Evolutionary conservation across 2,113 vertebrate genomes (phyloP).

Genomic region (Petrocephalus microphthalmus): DNA sequence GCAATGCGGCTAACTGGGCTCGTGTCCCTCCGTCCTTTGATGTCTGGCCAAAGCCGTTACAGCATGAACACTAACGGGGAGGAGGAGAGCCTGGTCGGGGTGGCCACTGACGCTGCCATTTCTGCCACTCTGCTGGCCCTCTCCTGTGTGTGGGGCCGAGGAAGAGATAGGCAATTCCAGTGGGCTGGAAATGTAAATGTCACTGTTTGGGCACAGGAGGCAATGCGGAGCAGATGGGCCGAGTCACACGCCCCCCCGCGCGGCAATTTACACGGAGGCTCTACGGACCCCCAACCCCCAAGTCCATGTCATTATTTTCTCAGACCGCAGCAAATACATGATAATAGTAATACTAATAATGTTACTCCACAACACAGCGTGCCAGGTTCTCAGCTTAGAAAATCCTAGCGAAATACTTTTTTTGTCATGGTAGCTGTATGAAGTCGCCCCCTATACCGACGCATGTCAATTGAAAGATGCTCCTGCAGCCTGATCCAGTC

Average conservation of each 20-base stretch:
- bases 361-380: not conserved
- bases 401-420: not conserved
- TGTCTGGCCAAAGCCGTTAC: not conserved
- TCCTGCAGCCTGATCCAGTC: not conserved
- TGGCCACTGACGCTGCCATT: not conserved
- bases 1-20: not conserved
- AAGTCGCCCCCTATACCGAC: not conserved
- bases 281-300: not conserved
- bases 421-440: not conserved
- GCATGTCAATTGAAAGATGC: not conserved
- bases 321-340: not conserved
- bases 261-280: not conserved
- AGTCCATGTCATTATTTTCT: not conserved
- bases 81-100: not conserved
- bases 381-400: not conserved
- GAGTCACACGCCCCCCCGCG: not conserved
- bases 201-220: not conserved
- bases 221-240: not conserved
- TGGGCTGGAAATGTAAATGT: not conserved
- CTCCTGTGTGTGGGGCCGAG: not conserved
- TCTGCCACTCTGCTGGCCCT: not conserved
- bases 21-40: not conserved
- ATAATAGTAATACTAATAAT: not conserved
- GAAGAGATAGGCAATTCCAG: not conserved
- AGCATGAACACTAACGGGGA: no score